Percentiles rank a stretch among this genome's conserved stretches.
Conservation (phyloP, 2,113 vertebrate species). For the Galbula dea region DNA sequence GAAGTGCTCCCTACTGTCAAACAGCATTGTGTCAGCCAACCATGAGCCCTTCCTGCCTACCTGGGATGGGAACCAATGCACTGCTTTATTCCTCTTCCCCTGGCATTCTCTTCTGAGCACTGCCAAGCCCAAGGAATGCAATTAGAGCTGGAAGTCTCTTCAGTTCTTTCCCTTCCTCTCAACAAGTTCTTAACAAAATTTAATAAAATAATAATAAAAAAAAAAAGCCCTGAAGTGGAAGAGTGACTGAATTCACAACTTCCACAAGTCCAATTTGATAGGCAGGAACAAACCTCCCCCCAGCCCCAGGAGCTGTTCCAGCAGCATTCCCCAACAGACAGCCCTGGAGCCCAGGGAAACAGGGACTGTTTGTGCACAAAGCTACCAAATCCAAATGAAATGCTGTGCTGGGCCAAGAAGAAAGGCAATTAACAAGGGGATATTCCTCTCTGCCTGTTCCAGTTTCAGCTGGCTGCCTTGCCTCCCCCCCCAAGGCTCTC, state of each 20-base stretch:
- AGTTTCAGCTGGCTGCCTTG: background rate
- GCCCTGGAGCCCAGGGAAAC: background rate
- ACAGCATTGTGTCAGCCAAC: background rate
- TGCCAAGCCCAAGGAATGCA: constrained; percentile 58
- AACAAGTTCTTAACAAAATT: constrained; percentile 6
- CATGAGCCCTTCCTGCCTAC: background rate
- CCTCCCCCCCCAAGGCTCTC: background rate
- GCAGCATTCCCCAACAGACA: background rate
- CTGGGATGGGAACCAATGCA: background rate
- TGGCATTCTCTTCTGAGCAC: constrained; percentile 36
- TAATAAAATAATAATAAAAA: background rate
- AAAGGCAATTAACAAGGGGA: background rate
- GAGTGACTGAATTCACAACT: background rate
- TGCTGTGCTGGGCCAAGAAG: background rate
- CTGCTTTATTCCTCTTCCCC: constrained; percentile 29
- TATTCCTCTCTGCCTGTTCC: background rate
- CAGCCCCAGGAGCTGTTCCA: rapidly evolving
- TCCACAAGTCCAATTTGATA: background rate
- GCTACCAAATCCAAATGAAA: background rate
- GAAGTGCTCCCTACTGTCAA: background rate
- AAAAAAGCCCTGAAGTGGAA: background rate
- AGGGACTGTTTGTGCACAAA: background rate
- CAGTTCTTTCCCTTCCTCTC: constrained; percentile 32
- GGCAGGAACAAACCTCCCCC: background rate
- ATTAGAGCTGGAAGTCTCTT: constrained; percentile 65